A percentile compares a stretch with the other conserved stretches of the same genome.
Evolutionary conservation across 2,113 vertebrate genomes (phyloP).

Genomic region (Tragelaphus scriptus): DNA sequence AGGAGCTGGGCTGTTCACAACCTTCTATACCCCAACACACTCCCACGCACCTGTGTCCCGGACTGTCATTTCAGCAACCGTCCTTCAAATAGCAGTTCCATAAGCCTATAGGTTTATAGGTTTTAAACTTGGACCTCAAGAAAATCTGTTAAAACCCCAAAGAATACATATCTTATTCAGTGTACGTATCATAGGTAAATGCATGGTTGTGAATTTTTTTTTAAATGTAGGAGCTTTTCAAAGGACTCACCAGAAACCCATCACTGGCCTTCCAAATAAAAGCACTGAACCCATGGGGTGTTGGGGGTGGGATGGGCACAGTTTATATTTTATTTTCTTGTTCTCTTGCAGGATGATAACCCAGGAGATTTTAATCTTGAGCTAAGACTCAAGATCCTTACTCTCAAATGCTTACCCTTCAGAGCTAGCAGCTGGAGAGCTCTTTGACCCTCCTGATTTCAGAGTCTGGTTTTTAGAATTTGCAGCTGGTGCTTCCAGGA

Average conservation of each 20-base stretch:
- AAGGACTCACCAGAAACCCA: not conserved
- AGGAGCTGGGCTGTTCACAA: not conserved
- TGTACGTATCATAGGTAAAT: not conserved
- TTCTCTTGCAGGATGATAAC: not conserved
- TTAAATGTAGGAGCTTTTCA: not conserved
- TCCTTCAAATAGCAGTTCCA: not conserved
- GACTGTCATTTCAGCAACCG: not conserved
- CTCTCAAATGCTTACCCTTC: not conserved
- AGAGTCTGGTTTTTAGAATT: not conserved
- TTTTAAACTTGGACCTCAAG: not conserved
- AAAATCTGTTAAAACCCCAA: not conserved
- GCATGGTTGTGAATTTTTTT: not conserved
- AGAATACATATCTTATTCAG: not conserved
- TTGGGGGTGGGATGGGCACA: too few relatives aligned
- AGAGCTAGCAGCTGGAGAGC: not conserved
- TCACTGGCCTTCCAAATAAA: not conserved
- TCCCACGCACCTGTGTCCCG: not conserved
- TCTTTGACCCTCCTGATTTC: not conserved
- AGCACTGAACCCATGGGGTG: not conserved
- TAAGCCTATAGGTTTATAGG: not conserved
- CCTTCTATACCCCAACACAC: not conserved
- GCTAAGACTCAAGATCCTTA: not conserved
- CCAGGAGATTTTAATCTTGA: not conserved
- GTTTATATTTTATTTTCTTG: not conserved
- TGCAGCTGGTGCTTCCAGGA: not conserved